phyloP scores from a whole-genome alignment of 2,113 vertebrate species.

The Pelmatolapia mariae region DNA sequence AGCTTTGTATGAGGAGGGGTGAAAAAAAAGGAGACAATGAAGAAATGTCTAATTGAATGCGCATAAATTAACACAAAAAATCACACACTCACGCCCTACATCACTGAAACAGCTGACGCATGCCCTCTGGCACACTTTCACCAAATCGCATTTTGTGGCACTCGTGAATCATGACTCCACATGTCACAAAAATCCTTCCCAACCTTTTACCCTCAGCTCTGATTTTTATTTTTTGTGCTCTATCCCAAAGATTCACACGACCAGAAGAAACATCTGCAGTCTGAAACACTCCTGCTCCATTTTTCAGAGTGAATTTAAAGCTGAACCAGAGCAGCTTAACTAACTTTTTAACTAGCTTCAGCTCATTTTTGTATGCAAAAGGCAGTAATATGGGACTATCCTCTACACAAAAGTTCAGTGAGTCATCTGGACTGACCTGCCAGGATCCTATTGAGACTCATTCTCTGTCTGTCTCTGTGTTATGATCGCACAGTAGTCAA shows the following conservation, averaged over 20 bases:
- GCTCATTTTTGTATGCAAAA: background rate
- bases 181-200: background rate
- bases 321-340: background rate
- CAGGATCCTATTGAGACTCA: background rate
- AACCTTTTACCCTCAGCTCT: background rate
- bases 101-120: background rate
- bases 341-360: background rate
- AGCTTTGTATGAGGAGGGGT: background rate
- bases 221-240: background rate
- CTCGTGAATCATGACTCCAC: background rate
- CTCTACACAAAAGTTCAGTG: conserved; percentile 12
- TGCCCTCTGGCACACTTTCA: background rate
- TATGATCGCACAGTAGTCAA: conserved; percentile 1
- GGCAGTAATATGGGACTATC: background rate
- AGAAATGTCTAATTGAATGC: background rate
- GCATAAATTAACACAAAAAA: background rate
- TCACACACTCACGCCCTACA: background rate
- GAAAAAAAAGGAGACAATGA: background rate
- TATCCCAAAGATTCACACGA: background rate
- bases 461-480: background rate
- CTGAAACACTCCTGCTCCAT: background rate
- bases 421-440: conserved; percentile 32
- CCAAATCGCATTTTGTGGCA: background rate
- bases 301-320: background rate
- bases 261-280: background rate